A percentile compares a stretch with the other conserved stretches of the same genome.
Evolutionary conservation across 2,888 invertebrate species (phyloP).

Genomic region (Cordilura impudica): DNA sequence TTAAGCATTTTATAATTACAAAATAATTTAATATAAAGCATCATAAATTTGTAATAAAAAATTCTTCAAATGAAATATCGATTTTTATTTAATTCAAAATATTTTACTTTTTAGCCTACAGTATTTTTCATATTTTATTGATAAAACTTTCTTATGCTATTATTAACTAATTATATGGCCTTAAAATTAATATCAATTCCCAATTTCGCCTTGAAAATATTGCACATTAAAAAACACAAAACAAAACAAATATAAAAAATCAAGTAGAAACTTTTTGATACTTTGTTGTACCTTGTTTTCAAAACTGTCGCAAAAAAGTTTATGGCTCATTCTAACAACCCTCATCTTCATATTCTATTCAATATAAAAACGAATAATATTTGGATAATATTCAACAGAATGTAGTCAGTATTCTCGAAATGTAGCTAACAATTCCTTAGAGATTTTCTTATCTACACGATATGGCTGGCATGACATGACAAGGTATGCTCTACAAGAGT

Average conservation of each 20-base stretch:
- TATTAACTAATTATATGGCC: constrained; percentile 1
- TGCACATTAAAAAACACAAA: too few species aligned
- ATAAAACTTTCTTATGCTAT: constrained; percentile 7
- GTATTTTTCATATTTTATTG: constrained; percentile 2
- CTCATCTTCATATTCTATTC: background rate
- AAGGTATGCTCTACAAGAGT: background rate
- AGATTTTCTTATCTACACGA: constrained; percentile 10
- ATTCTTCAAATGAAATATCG: too few species aligned
- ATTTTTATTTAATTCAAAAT: too few species aligned
- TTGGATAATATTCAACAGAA: constrained; percentile 10
- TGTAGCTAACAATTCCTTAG: constrained; percentile 12
- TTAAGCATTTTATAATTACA: too few species aligned
- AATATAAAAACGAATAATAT: background rate
- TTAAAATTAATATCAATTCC: background rate
- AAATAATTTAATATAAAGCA: too few species aligned
- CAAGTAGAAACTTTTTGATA: constrained; percentile 8
- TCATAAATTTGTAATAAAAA: too few species aligned
- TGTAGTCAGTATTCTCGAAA: constrained; percentile 1
- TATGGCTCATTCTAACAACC: background rate
- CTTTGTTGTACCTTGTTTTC: constrained; percentile 10
- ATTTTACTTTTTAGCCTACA: too few species aligned
- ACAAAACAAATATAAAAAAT: too few species aligned
- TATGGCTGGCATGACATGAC: constrained; percentile 18
- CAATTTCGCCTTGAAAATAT: background rate
- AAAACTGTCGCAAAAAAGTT: background rate